phyloP scores from a whole-genome alignment of 2,113 vertebrate genomes.

The Raja brachyura region DNA sequence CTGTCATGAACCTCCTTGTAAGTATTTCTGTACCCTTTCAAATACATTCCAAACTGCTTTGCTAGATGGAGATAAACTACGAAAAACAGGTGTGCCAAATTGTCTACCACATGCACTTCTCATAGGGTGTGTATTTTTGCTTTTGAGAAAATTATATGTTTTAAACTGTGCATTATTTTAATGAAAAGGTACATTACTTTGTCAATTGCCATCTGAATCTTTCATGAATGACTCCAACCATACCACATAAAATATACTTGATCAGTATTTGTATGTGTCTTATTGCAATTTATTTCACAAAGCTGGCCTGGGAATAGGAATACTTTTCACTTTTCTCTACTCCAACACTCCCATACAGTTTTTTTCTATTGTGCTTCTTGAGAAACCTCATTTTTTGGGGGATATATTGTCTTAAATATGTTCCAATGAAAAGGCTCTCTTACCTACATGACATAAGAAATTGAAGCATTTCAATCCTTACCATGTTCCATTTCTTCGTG shows the following conservation, averaged over 20 bases:
- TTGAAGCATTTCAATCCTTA: background rate
- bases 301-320: background rate
- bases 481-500: background rate
- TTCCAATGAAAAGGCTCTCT: background rate
- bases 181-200: background rate
- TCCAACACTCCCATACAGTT: background rate
- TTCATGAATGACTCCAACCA: background rate
- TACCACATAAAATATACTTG: background rate
- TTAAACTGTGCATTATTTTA: background rate
- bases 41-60: background rate
- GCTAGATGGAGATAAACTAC: no score
- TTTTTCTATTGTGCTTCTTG: background rate
- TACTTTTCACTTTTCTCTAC: no score
- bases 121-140: background rate
- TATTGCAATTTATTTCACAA: background rate
- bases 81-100: background rate
- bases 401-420: background rate
- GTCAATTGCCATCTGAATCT: background rate
- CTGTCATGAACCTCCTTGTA: background rate
- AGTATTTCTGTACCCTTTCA: background rate
- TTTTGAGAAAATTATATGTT: background rate
- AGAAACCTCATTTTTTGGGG: background rate
- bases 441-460: no score
- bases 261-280: background rate
- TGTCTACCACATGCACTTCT: no score